Evolutionary conservation across 2,797 vertebrate genomes (phyloP).

Genomic region (Xerus rutilus): DNA sequence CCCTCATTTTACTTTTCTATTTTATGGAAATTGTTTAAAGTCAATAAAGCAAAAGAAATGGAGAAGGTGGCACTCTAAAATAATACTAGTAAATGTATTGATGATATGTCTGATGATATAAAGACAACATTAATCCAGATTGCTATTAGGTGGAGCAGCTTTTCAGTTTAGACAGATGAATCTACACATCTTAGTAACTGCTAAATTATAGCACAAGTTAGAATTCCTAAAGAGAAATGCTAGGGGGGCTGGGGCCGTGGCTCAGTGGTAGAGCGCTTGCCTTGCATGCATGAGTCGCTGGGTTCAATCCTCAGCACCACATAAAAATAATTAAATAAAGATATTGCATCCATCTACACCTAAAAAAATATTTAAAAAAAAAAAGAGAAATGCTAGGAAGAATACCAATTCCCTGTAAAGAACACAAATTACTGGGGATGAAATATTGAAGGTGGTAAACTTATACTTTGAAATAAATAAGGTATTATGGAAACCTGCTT

Average conservation of each 20-base stretch:
- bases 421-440: constrained; percentile 2
- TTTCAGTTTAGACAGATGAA: constrained; percentile 42
- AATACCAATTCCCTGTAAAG: constrained; percentile 17
- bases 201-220: constrained; percentile 6
- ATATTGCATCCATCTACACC: too few relatives aligned
- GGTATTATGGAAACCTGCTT: not conserved
- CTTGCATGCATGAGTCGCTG: too few relatives aligned
- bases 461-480: constrained; percentile 37
- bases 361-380: too few relatives aligned
- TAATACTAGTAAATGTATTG: not conserved
- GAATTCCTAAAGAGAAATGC: constrained; percentile 30
- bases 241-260: too few relatives aligned
- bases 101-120: not conserved
- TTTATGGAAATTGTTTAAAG: not conserved
- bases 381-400: not conserved
- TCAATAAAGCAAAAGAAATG: constrained; percentile 1
- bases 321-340: too few relatives aligned
- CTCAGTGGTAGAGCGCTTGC: too few relatives aligned
- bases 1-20: not conserved
- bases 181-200: not conserved
- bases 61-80: not conserved
- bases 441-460: constrained; percentile 16
- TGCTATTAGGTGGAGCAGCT: constrained; percentile 8
- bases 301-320: too few relatives aligned
- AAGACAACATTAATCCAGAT: not conserved